A percentile compares a stretch with the other conserved stretches of the same genome.
These are phyloP conservation scores for Zaprionus kolodkinae DNA, from an alignment of 1,140 invertebrate species.

Conservation along the genomic window DNA sequence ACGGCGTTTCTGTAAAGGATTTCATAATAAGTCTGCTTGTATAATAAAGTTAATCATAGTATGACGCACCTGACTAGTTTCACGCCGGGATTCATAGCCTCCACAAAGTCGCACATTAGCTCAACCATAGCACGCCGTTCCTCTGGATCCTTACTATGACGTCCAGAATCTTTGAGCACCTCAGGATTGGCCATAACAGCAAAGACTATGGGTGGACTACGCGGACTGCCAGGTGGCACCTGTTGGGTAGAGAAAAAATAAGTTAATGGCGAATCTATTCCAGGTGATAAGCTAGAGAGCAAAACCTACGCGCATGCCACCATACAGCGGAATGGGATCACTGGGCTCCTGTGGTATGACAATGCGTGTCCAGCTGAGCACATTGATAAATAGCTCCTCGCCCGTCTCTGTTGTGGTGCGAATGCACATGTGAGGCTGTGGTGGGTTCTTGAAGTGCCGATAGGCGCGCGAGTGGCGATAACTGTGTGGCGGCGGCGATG, in stretches of 20 bases:
- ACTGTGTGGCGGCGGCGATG: constrained; percentile 80
- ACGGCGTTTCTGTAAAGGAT: constrained; percentile 85
- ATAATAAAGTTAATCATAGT: neutral
- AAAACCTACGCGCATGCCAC: constrained; percentile 87
- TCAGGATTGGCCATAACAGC: constrained; percentile 90
- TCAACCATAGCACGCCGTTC: constrained; percentile 88
- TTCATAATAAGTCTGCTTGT: neutral
- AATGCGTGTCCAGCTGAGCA: constrained; percentile 90
- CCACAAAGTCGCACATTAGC: constrained; percentile 89
- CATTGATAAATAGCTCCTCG: constrained; percentile 88
- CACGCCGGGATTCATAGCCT: constrained; percentile 88
- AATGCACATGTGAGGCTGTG: constrained; percentile 91
- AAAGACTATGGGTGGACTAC: constrained; percentile 87
- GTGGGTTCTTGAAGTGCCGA: constrained; percentile 89
- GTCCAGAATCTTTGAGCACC: constrained; percentile 87
- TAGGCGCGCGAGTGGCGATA: constrained; percentile 85
- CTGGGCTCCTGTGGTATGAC: constrained; percentile 87
- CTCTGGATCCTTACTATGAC: constrained; percentile 87
- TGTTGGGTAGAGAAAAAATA: constrained; percentile 17
- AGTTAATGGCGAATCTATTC: neutral
- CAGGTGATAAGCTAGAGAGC: neutral
- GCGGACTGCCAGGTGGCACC: constrained; percentile 86
- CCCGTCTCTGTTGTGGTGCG: constrained; percentile 87
- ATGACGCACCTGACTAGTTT: constrained; percentile 84
- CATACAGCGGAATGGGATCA: constrained; percentile 88